Evolutionary conservation across 2,113 vertebrate species (phyloP), one percentile per base, ranked within the genome.

Genomic region (Serinus canaria): DNA sequence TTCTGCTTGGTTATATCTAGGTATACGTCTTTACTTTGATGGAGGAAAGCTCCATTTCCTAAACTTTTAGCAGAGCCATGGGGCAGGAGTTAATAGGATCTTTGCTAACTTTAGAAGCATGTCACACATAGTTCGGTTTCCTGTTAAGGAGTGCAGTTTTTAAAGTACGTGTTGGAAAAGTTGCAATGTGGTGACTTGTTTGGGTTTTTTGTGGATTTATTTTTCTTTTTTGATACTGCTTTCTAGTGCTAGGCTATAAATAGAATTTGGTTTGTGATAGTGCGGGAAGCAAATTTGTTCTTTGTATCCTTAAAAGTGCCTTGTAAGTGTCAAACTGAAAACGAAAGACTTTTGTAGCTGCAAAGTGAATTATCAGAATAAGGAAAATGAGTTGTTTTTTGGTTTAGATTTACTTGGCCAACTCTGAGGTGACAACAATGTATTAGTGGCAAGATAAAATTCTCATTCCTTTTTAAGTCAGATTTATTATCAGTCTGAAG

Each of bases 21-120:
- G 13, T 44, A 5, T 46, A 35, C 2, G 0, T 10, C 7, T 30
- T 84, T 56, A 55, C 41, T 25, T 68, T 0, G 3, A 11, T 78
- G 52, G 13, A 63, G 31, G 35, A 6, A 62, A 83, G 25, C 18
- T n/a, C 15, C 2, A 0, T 72, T 87, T 89, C 25, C 7, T 49
- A 20, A 37, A 7, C n/a, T 63, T 91, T 81, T 20, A 72, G 39
- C 31, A 52, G 60, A 82, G 28, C 28, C 16, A 10, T 6, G 5
- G 23, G 37, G 25, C 24, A 49, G 46, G 25, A 66, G 13, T 56
- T 68, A n/a, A 43, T 39, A 70, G 16, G 6, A 62, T 69, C 35
- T 73, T 82, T 3, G 82, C 15, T 46, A 33, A 41, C 13, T 56
- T 2, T 52, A 66, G 58, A 73, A 64, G 41, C 11, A 33, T 68